Percentiles rank a stretch among this genome's conserved stretches.
Evolutionary conservation across 2,113 vertebrate species (phyloP).

Genomic region (Neogale vison): DNA sequence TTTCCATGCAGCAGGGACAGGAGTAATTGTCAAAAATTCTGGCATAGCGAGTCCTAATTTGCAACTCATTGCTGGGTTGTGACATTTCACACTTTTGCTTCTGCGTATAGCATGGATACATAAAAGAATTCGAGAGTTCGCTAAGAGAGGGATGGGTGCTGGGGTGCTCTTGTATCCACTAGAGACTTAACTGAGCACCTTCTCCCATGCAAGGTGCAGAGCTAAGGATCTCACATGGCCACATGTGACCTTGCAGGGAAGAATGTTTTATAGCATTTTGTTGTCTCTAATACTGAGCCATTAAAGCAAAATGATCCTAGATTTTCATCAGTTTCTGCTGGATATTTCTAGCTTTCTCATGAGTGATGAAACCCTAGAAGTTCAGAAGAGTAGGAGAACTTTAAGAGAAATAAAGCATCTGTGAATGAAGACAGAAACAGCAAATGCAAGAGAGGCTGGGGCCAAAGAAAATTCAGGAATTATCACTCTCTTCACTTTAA

Average conservation of each 20-base stretch:
- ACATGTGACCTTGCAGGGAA: background rate
- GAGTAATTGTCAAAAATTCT: background rate
- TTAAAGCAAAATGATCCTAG: background rate
- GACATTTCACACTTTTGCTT: background rate
- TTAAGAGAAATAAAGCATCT: background rate
- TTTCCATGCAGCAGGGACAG: background rate
- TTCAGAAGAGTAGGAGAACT: background rate
- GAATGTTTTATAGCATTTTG: background rate
- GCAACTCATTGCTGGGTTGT: background rate
- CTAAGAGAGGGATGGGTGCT: background rate
- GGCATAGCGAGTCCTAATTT: background rate
- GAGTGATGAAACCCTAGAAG: background rate
- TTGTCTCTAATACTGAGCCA: background rate
- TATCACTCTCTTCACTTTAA: background rate
- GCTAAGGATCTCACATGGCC: too few relatives aligned
- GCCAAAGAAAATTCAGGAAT: background rate
- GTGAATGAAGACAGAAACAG: slow-evolving; percentile 11
- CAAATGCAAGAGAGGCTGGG: background rate
- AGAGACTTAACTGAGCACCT: background rate
- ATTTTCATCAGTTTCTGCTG: background rate
- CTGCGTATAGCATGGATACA: background rate
- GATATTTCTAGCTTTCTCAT: background rate
- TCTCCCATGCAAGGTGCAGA: background rate
- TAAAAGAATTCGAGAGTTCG: background rate
- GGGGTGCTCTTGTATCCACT: background rate